These are phyloP conservation scores for Protomyctophum bolini DNA, from an alignment of 2,113 vertebrate genomes.

Conservation along the genomic window DNA sequence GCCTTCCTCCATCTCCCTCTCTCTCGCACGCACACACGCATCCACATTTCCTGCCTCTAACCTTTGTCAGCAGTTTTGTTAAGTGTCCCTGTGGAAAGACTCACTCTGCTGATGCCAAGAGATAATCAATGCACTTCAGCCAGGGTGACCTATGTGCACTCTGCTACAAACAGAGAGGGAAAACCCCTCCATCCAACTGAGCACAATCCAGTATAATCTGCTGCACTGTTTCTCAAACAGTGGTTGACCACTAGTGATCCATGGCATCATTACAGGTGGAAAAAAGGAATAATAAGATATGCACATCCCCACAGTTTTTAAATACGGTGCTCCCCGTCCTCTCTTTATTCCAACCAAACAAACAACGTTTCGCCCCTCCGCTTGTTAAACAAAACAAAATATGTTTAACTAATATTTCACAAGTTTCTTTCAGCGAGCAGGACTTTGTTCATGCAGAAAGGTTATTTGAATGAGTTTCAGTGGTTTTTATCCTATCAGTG, in stretches of 20 bases:
- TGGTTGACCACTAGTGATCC: too few species aligned
- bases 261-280: too few species aligned
- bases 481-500: slow-evolving; percentile 4
- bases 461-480: too few species aligned
- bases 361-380: too few species aligned
- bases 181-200: slow-evolving; percentile 3
- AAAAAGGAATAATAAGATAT: too few species aligned
- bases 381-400: too few species aligned
- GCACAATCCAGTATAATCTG: slow-evolving; percentile 20
- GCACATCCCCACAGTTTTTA: too few species aligned
- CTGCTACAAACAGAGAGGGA: slow-evolving; percentile 6
- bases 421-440: too few species aligned
- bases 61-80: slow-evolving; percentile 56
- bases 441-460: too few species aligned
- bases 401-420: too few species aligned
- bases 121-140: slow-evolving; percentile 51
- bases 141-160: slow-evolving; percentile 39
- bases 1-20: background rate
- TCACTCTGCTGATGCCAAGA: slow-evolving; percentile 58
- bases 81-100: slow-evolving; percentile 25
- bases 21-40: background rate
- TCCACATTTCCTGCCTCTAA: slow-evolving; percentile 4
- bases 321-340: too few species aligned
- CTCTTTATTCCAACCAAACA: too few species aligned
- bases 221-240: slow-evolving; percentile 3